Percentiles rank a stretch among this genome's conserved stretches.
phyloP scores from a whole-genome alignment of 2,113 vertebrate species.

The Stigmatopora nigra region DNA sequence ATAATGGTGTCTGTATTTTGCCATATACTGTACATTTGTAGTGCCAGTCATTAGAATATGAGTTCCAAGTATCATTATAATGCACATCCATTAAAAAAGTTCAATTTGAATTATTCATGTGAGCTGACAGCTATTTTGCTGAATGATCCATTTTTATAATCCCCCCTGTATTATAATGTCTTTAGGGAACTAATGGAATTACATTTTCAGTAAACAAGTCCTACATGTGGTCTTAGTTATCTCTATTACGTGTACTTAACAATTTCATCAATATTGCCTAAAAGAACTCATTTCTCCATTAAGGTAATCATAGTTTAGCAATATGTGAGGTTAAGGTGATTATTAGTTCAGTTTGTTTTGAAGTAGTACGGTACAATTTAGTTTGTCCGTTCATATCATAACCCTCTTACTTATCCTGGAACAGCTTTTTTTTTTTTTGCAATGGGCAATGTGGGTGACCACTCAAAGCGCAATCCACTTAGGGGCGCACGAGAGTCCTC shows the following conservation, averaged over 20 bases:
- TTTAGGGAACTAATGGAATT: slow-evolving; percentile 1
- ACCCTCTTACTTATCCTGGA: too few species aligned
- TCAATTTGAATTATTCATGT: slow-evolving; percentile 17
- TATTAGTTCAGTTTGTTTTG: slow-evolving; percentile 27
- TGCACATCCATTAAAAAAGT: slow-evolving; percentile 10
- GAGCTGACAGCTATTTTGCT: slow-evolving; percentile 15
- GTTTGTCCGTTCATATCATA: too few species aligned
- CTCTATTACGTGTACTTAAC: slow-evolving; percentile 4
- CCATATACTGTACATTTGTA: slow-evolving; percentile 5
- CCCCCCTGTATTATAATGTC: neutral
- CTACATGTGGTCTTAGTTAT: slow-evolving; percentile 11
- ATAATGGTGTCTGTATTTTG: slow-evolving; percentile 15
- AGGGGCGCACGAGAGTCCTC: too few species aligned
- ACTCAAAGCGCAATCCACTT: too few species aligned
- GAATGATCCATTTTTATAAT: slow-evolving; percentile 7
- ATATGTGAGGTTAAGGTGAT: slow-evolving; percentile 11
- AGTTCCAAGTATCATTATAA: slow-evolving; percentile 12
- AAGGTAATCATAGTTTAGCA: slow-evolving; percentile 16
- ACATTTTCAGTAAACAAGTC: neutral
- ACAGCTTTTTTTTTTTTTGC: too few species aligned
- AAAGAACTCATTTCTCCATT: slow-evolving; percentile 18
- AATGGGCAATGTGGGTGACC: too few species aligned
- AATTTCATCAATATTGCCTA: slow-evolving; percentile 8
- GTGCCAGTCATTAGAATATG: slow-evolving; percentile 4
- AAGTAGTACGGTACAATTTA: slow-evolving; percentile 20